Conservation (phyloP, 2,113 vertebrate species). For the Myocastor coypus region DNA sequence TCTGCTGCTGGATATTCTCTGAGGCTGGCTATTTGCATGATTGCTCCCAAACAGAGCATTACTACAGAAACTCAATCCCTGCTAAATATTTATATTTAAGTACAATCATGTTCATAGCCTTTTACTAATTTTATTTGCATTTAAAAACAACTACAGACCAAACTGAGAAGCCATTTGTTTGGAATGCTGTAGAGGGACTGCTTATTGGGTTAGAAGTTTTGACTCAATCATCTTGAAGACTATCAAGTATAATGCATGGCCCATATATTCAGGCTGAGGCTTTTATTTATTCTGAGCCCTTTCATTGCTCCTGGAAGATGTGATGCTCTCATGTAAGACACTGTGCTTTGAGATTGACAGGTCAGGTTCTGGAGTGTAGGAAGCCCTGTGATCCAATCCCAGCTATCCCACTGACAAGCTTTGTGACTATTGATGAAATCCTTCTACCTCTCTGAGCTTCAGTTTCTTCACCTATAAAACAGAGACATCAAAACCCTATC, state of each 20-base stretch:
- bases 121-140: not conserved
- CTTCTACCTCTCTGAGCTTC: not conserved
- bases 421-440: not conserved
- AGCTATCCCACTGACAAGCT: not conserved
- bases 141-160: constrained; percentile 49
- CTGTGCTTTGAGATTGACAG: too few relatives aligned
- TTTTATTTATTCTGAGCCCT: not conserved
- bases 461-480: not conserved
- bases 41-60: constrained; percentile 60
- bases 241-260: not conserved
- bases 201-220: not conserved
- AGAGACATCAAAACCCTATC: not conserved
- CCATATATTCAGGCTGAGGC: fast-evolving
- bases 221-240: not conserved
- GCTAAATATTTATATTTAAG: constrained; percentile 42
- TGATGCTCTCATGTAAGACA: fast-evolving
- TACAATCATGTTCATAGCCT: not conserved
- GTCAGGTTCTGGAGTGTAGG: not conserved
- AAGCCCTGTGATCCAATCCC: not conserved
- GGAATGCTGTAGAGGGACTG: not conserved
- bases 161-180: not conserved
- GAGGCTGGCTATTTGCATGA: not conserved
- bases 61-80: constrained; percentile 44
- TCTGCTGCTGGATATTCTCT: constrained; percentile 56
- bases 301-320: not conserved